Base-by-base conservation (phyloP, 2,113 vertebrate species). In the Ammodytes marinus region DNA sequence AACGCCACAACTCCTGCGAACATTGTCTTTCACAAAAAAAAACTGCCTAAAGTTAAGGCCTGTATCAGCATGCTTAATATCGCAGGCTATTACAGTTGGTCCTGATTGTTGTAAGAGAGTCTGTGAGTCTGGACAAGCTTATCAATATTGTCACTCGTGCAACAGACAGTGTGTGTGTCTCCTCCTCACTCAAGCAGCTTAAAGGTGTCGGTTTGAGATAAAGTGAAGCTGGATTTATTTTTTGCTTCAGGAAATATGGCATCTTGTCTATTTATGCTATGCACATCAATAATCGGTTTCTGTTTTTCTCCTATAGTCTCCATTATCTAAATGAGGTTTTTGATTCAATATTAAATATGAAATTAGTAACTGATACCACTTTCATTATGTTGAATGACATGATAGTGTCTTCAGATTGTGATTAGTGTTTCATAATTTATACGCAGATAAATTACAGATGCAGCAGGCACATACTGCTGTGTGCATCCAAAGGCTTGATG, bases 141-240 rank as follows among this genome's bases (percentile, higher is more conserved):
- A 88, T 90, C 88, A 66, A 75, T 67, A 64, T 50, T 74, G 80
- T 74, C 84, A 90, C 70, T 83, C 53, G 57, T 84, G 85, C 67
- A 75, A 68, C 69, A 79, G 72, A 75, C 78, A 71, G 72, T 81
- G 86, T 82, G 77, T 90, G 90, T 87, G 46, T 77, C 60, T 69
- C 27, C 27, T 27, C 77, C 63, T 80, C 77, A 77, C 80, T 91
- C 74, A 54, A 76, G 87, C 63, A 69, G 73, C 77, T 87, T 74
- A 80, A 91, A 91, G 83, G 91, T 93, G 92, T 87, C 79, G 1
- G 19, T 10, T 53, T 43, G 83, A 90, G 92, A 93, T 92, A 93
- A 27, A 90, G 88, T 67, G 61, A 43, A 71, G 82, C 73, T 19
- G 63, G 50, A 40, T 46, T 67, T 9, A 85, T 84, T 77, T 61